A percentile compares a stretch with the other conserved stretches of the same genome.
phyloP scores from a whole-genome alignment of 2,888 invertebrate species.

The Andrena camellia region DNA sequence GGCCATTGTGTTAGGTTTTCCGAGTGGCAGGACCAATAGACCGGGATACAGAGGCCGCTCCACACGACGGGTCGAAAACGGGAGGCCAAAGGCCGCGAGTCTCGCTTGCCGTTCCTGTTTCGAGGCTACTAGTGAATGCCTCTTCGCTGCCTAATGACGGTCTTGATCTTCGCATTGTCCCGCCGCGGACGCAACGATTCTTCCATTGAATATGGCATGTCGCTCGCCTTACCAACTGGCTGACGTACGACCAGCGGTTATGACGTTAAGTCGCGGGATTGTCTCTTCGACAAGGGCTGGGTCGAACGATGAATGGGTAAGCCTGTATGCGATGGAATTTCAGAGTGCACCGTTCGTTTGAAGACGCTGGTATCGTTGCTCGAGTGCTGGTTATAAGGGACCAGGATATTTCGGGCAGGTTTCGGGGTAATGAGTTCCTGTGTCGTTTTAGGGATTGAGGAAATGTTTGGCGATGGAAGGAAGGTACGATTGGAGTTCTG shows the following conservation, averaged over 20 bases:
- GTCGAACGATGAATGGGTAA: conserved; percentile 1
- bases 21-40: conserved; percentile 68
- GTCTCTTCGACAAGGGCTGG: conserved; percentile 20
- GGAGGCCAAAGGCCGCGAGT: conserved; percentile 51
- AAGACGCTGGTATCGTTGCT: conserved; percentile 15
- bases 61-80: conserved; percentile 41
- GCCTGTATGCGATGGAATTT: conserved; percentile 13
- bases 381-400: neutral
- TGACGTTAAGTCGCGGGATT: conserved; percentile 50
- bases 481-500: neutral
- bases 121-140: conserved; percentile 49
- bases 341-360: conserved; percentile 6
- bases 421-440: neutral
- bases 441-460: neutral
- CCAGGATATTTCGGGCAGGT: neutral
- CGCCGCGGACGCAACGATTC: conserved; percentile 40
- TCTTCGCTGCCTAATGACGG: conserved; percentile 59
- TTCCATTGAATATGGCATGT: conserved; percentile 48
- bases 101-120: conserved; percentile 44
- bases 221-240: conserved; percentile 31
- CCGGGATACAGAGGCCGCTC: conserved; percentile 37
- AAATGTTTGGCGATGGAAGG: neutral
- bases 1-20: conserved; percentile 67
- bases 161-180: conserved; percentile 66
- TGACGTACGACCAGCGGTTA: conserved; percentile 22